Base-by-base conservation (phyloP, 2,113 vertebrate genomes). In the Chamaetylas fuelleborni region DNA sequence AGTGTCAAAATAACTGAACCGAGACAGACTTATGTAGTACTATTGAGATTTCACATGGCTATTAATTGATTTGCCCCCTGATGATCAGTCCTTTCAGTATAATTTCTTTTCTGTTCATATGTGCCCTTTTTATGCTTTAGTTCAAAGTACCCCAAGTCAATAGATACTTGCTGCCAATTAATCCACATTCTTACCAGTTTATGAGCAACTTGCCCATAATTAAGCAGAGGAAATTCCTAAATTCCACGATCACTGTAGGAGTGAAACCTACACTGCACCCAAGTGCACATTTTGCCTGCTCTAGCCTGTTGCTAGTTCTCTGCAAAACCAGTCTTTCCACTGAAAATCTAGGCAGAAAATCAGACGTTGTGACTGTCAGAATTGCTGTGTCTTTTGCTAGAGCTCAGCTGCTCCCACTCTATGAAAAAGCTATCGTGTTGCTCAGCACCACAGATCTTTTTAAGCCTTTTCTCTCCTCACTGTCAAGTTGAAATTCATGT, bases 381-480 rank as follows among this genome's bases (percentile, higher is more conserved):
- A 58, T 38, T 50, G 12, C 29, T 69, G 8, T 0, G 0, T 48
- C 16, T 69, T 53, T 38, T 73, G 10, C 64, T 34, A 51, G 9
- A 90, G 7, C 34, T 24, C 19, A 17, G 11, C 14, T 0, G 2
- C 38, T 67, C 43, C 28, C 1, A 1, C 17, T 51, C 2, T 23
- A 28, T 28, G 20, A 42, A 91, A 69, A 4, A 56, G 6, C 4
- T 51, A 12, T 15, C 2, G 0, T 36, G 10, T 34, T 45, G 26
- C 17, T 91, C 48, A 71, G 33, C 17, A 64, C 31, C 10, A 9
- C 5, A 6, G 7, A 33, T 34, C 25, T 40, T 79, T 84, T 73
- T 53, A 61, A 43, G 12, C 5, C 12, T 11, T 66, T 31, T 71
- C 14, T 38, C 36, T 76, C 40, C 12, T 72, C 24, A 19, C 25